Evolutionary conservation across 2,797 vertebrate species (phyloP).

Genomic region (Liparis tanakae): DNA sequence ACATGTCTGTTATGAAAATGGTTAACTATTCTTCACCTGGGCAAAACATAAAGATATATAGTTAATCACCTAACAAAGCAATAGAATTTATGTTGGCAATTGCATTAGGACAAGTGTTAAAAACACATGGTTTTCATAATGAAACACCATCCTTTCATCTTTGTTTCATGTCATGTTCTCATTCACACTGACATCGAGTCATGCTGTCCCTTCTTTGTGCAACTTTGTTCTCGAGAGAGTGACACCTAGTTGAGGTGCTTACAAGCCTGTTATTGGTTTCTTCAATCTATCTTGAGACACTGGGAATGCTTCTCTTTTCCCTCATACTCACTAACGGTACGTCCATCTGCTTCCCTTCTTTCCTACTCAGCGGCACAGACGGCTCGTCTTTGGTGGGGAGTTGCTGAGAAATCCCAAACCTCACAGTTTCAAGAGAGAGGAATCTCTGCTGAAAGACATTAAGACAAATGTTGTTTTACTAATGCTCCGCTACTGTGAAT

Average conservation of each 20-base stretch:
- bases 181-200: not conserved
- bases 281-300: conserved; percentile 77
- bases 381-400: conserved; percentile 77
- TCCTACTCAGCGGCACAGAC: conserved; percentile 71
- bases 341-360: conserved; percentile 65
- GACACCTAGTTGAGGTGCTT: conserved; percentile 71
- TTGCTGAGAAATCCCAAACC: conserved; percentile 71
- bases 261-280: conserved; percentile 79
- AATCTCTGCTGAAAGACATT: conserved; percentile 83
- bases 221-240: conserved; percentile 73
- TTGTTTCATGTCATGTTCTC: not conserved
- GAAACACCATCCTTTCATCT: not conserved
- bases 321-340: conserved; percentile 40
- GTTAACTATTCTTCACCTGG: not conserved
- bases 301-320: conserved; percentile 61
- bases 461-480: not conserved
- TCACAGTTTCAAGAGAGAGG: conserved; percentile 81
- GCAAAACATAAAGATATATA: not conserved
- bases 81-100: not conserved
- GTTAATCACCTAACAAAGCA: not conserved
- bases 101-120: not conserved
- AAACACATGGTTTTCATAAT: not conserved
- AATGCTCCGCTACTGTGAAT: not conserved
- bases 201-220: conserved; percentile 71
- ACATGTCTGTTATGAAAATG: not conserved